phyloP scores from a whole-genome alignment of 2,888 invertebrate genomes.

The Nyleta sp. region DNA sequence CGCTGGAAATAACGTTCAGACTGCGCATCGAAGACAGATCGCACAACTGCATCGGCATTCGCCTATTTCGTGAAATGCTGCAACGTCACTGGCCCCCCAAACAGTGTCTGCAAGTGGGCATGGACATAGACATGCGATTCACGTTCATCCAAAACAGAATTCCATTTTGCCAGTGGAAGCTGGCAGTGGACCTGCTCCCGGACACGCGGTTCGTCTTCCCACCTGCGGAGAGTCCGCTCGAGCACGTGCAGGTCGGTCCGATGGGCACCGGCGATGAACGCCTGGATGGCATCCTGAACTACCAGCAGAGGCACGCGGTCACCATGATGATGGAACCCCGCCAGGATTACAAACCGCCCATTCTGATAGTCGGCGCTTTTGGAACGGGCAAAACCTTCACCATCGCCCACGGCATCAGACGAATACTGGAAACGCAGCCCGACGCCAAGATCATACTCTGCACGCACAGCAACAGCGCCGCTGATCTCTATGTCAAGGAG shows the following conservation, averaged over 20 bases:
- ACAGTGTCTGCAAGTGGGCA: conserved; percentile 68
- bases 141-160: conserved; percentile 92
- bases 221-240: conserved; percentile 8
- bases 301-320: conserved; percentile 91
- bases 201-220: conserved; percentile 90
- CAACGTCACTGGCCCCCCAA: conserved; percentile 32
- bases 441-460: conserved; percentile 90
- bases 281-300: conserved; percentile 85
- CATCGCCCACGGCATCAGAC: conserved; percentile 85
- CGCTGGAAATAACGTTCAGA: conserved; percentile 34
- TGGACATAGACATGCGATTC: conserved; percentile 86
- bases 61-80: conserved; percentile 27
- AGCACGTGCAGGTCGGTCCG: conserved; percentile 23
- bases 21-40: conserved; percentile 42
- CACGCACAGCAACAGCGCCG: conserved; percentile 94
- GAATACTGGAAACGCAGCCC: conserved; percentile 84
- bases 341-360: conserved; percentile 86
- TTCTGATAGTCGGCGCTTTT: conserved; percentile 90
- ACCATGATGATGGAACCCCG: conserved; percentile 89
- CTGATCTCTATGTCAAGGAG: conserved; percentile 92
- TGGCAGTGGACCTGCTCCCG: conserved; percentile 89
- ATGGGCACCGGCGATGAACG: conserved; percentile 45
- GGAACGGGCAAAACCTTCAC: conserved; percentile 96
- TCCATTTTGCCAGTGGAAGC: conserved; percentile 93
- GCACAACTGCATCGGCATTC: conserved; percentile 37